Evolutionary conservation across 2,888 invertebrate genomes (phyloP).

Genomic region (Quadroppia sp.): DNA sequence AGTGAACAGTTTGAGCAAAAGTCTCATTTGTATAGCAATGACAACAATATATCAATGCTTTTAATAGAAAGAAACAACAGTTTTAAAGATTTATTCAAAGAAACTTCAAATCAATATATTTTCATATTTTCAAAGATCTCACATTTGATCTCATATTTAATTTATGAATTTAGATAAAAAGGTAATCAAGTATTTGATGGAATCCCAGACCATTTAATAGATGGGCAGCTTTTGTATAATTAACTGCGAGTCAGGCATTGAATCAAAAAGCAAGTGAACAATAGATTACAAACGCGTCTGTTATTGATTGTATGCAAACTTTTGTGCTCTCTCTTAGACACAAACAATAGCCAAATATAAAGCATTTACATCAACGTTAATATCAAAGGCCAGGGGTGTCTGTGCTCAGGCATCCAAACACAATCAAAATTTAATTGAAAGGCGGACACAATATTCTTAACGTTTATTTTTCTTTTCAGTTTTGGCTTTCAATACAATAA

Average conservation of each 20-base stretch:
- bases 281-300: neutral
- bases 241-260: constrained; percentile 2
- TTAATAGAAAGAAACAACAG: too few species aligned
- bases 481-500: constrained; percentile 13
- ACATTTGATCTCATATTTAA: too few species aligned
- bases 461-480: constrained; percentile 22
- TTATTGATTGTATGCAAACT: constrained; percentile 29
- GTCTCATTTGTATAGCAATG: too few species aligned
- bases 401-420: neutral
- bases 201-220: neutral
- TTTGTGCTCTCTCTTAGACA: neutral
- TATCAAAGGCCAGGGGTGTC: neutral
- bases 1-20: too few species aligned
- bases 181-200: too few species aligned
- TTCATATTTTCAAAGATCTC: too few species aligned
- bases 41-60: too few species aligned
- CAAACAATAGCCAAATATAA: constrained; percentile 22
- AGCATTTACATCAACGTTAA: constrained; percentile 9
- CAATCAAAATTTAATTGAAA: constrained; percentile 30
- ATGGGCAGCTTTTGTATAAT: constrained; percentile 6
- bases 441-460: constrained; percentile 31
- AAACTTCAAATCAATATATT: too few species aligned
- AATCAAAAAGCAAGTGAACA: neutral
- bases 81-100: too few species aligned
- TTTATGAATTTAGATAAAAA: too few species aligned